Evolutionary conservation across 2,888 invertebrate species (phyloP).

Genomic region (Drosophila sordidula): DNA sequence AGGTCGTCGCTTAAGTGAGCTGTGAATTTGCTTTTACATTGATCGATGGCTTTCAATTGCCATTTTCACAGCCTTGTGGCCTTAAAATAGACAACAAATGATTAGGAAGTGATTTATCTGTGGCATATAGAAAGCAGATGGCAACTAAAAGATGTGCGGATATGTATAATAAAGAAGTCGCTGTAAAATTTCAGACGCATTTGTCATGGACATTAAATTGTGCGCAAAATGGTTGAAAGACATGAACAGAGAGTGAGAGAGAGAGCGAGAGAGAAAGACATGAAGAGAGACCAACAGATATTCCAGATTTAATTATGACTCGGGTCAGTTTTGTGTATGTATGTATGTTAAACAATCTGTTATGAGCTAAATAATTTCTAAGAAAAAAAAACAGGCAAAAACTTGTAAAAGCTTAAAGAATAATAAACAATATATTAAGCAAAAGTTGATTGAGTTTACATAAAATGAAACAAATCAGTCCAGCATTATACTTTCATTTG

Average conservation of each 20-base stretch:
- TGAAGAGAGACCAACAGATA: neutral
- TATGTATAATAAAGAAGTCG: neutral
- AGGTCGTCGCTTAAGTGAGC: slow-evolving; percentile 31
- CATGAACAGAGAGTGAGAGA: neutral
- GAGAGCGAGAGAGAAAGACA: neutral
- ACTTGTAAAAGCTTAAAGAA: no score
- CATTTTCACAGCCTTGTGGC: slow-evolving; percentile 51
- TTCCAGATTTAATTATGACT: neutral
- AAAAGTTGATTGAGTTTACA: no score
- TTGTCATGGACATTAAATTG: slow-evolving; percentile 20
- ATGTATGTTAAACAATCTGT: neutral
- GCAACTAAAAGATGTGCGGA: slow-evolving; percentile 16
- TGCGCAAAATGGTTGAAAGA: slow-evolving; percentile 11
- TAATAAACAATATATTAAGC: no score
- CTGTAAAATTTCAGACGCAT: slow-evolving; percentile 7
- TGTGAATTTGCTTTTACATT: slow-evolving; percentile 57
- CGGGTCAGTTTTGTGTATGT: neutral
- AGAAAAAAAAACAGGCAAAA: no score
- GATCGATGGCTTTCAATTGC: slow-evolving; percentile 66
- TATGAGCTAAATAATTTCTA: no score
- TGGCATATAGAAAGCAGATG: slow-evolving; percentile 25
- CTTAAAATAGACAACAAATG: slow-evolving; percentile 59
- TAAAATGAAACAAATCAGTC: slow-evolving; percentile 12
- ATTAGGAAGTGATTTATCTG: slow-evolving; percentile 61
- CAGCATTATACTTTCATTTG: neutral